Evolutionary conservation across 1,140 invertebrate genomes (phyloP).

Genomic region (Bombus vancouverensis): DNA sequence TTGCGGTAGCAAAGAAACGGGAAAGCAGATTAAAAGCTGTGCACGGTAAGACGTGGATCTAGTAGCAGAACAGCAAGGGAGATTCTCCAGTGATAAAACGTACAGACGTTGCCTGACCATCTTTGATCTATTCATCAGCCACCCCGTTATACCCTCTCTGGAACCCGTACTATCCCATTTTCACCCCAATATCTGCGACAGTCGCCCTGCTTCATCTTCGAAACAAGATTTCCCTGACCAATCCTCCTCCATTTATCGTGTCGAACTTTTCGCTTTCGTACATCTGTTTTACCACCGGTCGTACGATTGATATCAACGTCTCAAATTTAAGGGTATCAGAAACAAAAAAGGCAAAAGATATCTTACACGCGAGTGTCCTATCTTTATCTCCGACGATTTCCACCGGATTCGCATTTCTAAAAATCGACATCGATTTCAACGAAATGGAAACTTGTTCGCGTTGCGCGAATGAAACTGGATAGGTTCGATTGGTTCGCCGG

Average conservation of each 20-base stretch:
- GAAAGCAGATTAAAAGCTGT: background rate
- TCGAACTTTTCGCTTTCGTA: background rate
- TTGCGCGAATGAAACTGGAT: background rate
- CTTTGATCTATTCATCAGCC: conserved; percentile 8
- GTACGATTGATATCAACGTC: background rate
- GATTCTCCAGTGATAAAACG: background rate
- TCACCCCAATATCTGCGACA: background rate
- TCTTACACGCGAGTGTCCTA: background rate
- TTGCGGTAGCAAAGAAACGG: background rate
- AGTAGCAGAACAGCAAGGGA: too few species aligned
- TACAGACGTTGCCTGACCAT: conserved; percentile 5
- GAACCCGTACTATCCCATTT: background rate
- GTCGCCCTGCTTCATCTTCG: background rate
- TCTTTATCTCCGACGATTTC: background rate
- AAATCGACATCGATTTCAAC: background rate
- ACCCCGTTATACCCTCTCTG: too few species aligned
- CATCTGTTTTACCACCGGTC: background rate
- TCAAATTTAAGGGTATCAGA: background rate
- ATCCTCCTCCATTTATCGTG: background rate
- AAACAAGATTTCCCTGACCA: conserved; percentile 1
- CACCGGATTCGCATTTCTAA: too few species aligned
- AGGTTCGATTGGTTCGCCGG: background rate
- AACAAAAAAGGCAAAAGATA: background rate
- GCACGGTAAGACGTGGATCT: background rate
- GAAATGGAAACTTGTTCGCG: background rate